Base-by-base conservation (phyloP, 2,888 invertebrate species). In the Chymomyza fuscimana region DNA sequence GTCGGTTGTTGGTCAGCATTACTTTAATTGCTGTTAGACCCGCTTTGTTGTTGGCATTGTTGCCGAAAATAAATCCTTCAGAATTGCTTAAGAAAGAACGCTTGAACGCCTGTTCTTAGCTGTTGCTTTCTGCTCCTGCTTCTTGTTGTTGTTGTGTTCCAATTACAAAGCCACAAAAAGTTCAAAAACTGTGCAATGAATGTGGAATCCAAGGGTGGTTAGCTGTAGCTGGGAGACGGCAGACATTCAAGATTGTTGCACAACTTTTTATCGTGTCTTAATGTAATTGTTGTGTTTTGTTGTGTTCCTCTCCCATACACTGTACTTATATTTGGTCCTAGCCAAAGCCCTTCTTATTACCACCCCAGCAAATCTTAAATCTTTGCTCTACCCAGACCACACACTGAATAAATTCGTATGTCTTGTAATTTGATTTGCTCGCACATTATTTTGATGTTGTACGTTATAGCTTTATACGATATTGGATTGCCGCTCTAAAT, bases 151-250 rank as follows among this genome's bases (percentile, higher is more conserved):
- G 77, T 81, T 79, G 71, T 80, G 84, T 87, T 87, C 84, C 84
- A 87, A 88, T 88, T 86, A 87, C 88, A 87, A 86, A 86, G 80
- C 87, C 85, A 80, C 87, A 86, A 86, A 87, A 85, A 82, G 82
- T 86, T 86, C 84, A 84, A 86, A 86, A 86, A 86, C 84, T 84
- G 79, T 86, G 79, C 83, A 84, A 86, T 80, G 84, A 82, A 79
- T 85, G 84, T 74, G 84, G 82, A 70, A 70, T 70, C 52, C 50
- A 59, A 29, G 60, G 22, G 71, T 70, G 19, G 22, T 59, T 25
- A 16, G 46, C n/a, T n/a, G n/a, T 60, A 29, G 32, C 32, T 15
- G 51, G n/a, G 19, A 15, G 50, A n/a, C 5, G 58, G 29, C 22
- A 19, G 69, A 69, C 73, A 65, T 61, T 46, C 75, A 70, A 79